These are phyloP conservation scores for Proterorhinus semilunaris DNA, from an alignment of 2,113 vertebrate genomes.

Conservation along the genomic window DNA sequence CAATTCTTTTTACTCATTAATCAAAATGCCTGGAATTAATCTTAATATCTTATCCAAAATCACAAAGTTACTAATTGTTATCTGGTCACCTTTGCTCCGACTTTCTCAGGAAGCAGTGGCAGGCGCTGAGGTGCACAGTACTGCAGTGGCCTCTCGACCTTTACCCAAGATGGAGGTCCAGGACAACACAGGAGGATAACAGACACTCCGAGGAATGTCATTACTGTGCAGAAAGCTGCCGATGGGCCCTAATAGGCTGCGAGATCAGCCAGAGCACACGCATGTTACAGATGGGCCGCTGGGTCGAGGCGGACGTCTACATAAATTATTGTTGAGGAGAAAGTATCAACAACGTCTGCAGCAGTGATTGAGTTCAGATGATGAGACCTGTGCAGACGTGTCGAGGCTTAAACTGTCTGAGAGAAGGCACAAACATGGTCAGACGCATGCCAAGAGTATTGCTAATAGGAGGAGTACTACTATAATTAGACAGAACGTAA, in stretches of 20 bases:
- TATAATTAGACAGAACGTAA: slow-evolving; percentile 3
- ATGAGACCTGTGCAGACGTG: slow-evolving; percentile 24
- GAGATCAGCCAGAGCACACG: slow-evolving; percentile 35
- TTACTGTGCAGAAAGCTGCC: slow-evolving; percentile 54
- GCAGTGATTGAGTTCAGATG: slow-evolving; percentile 61
- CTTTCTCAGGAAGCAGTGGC: slow-evolving; percentile 18
- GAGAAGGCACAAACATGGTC: slow-evolving; percentile 30
- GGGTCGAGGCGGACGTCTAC: slow-evolving; percentile 45
- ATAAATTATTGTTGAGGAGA: slow-evolving; percentile 56
- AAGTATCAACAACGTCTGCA: slow-evolving; percentile 61
- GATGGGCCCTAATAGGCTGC: slow-evolving; percentile 37
- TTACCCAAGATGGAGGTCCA: slow-evolving; percentile 15
- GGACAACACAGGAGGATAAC: slow-evolving; percentile 49
- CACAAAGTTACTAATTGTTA: slow-evolving; percentile 7
- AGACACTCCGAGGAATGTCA: slow-evolving; percentile 60
- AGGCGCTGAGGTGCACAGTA: background rate
- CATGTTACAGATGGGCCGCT: slow-evolving; percentile 41
- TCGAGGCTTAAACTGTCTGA: slow-evolving; percentile 39
- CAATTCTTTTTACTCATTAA: too few relatives aligned
- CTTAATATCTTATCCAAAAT: background rate
- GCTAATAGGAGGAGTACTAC: slow-evolving; percentile 34
- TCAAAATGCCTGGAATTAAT: too few relatives aligned
- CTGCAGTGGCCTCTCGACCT: slow-evolving; percentile 27
- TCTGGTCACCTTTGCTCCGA: background rate
- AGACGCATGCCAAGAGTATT: slow-evolving; percentile 9